Evolutionary conservation across 2,113 vertebrate genomes (phyloP).

Genomic region (Hippocampus zosterae): DNA sequence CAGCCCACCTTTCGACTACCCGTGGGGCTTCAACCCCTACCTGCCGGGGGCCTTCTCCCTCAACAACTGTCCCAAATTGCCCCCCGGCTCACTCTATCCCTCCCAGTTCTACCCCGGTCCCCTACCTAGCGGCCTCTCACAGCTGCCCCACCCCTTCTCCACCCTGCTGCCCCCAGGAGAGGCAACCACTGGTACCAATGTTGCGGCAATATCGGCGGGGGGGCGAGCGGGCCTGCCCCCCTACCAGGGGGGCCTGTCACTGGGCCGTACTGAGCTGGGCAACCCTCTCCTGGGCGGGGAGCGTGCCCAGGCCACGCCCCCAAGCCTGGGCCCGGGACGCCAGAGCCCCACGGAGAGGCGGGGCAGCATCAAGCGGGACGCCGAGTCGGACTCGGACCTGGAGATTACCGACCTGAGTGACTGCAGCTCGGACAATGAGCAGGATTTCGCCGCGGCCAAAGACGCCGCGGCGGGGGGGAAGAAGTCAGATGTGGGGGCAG

Average conservation of each 20-base stretch:
- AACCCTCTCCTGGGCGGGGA: slow-evolving; percentile 55
- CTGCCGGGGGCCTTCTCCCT: slow-evolving; percentile 84
- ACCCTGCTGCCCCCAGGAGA: slow-evolving; percentile 71
- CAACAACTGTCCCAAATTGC: slow-evolving; percentile 81
- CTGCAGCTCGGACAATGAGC: slow-evolving; percentile 87
- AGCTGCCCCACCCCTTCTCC: slow-evolving; percentile 79
- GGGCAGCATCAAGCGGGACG: slow-evolving; percentile 79
- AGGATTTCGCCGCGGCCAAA: slow-evolving; percentile 68
- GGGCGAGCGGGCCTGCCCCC: slow-evolving; percentile 64
- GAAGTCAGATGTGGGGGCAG: slow-evolving; percentile 30
- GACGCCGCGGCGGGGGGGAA: slow-evolving; percentile 59
- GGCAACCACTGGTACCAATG: slow-evolving; percentile 52
- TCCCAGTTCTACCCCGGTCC: slow-evolving; percentile 87
- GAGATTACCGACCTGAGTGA: slow-evolving; percentile 90
- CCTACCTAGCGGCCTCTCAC: slow-evolving; percentile 77
- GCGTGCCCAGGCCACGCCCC: slow-evolving; percentile 44
- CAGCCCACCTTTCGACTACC: slow-evolving; percentile 82
- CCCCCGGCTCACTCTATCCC: slow-evolving; percentile 83
- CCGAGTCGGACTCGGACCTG: slow-evolving; percentile 84
- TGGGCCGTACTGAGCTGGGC: slow-evolving; percentile 69
- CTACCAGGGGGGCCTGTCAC: slow-evolving; percentile 59
- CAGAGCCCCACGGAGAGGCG: slow-evolving; percentile 73
- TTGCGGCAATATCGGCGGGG: too few relatives aligned
- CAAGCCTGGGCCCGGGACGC: slow-evolving; percentile 41
- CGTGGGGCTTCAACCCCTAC: slow-evolving; percentile 89